These are phyloP conservation scores for Sphaerophoria taeniata DNA, from an alignment of 2,888 invertebrate species.

Conservation along the genomic window DNA sequence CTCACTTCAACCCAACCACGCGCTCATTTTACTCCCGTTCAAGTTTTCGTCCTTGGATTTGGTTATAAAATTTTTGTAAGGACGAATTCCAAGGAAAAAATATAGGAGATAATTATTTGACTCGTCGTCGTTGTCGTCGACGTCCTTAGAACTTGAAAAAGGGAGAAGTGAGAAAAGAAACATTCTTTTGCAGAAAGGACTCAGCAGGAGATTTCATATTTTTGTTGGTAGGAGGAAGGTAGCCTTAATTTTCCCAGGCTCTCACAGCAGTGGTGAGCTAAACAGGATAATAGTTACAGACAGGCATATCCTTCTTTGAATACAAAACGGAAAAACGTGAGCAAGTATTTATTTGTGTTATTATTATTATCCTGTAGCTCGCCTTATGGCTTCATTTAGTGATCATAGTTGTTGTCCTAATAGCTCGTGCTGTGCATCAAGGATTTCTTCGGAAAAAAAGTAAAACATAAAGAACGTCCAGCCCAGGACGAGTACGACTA, in stretches of 20 bases:
- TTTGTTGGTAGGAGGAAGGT: background rate
- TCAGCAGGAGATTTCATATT: slow-evolving; percentile 44
- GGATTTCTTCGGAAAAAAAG: slow-evolving; percentile 18
- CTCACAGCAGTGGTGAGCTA: slow-evolving; percentile 42
- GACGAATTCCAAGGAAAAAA: slow-evolving; percentile 32
- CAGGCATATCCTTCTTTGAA: slow-evolving; percentile 40
- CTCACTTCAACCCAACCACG: slow-evolving; percentile 17
- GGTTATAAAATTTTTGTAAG: slow-evolving; percentile 6
- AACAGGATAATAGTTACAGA: slow-evolving; percentile 58
- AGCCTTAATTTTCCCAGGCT: slow-evolving; percentile 45
- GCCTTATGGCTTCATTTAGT: slow-evolving; percentile 46
- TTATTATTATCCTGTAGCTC: slow-evolving; percentile 48
- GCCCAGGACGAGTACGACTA: background rate
- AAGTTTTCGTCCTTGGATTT: slow-evolving; percentile 57
- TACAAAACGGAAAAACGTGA: slow-evolving; percentile 50
- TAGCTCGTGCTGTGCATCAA: slow-evolving; percentile 59
- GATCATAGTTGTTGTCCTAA: slow-evolving; percentile 34
- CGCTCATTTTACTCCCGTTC: background rate
- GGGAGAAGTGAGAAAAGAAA: slow-evolving; percentile 35
- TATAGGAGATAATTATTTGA: slow-evolving; percentile 47
- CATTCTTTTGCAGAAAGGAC: background rate
- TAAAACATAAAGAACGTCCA: slow-evolving; percentile 13
- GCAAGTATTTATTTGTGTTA: slow-evolving; percentile 67
- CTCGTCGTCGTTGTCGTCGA: slow-evolving; percentile 2
- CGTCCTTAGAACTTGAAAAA: slow-evolving; percentile 1